Evolutionary conservation across 2,888 invertebrate genomes (phyloP).

Genomic region (Nomada fucata): DNA sequence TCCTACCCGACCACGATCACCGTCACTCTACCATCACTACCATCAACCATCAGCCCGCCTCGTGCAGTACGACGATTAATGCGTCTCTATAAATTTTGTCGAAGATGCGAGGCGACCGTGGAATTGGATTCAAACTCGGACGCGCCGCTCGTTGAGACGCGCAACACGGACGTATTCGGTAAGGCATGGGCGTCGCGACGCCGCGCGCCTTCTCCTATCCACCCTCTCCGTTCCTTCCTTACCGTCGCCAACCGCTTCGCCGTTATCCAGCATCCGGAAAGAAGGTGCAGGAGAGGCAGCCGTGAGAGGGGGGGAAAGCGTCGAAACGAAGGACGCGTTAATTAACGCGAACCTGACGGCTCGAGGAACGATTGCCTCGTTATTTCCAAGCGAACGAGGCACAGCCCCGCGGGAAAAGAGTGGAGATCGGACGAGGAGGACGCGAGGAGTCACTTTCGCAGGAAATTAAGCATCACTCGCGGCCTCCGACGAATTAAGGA

Average conservation of each 20-base stretch:
- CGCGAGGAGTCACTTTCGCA: conserved; percentile 53
- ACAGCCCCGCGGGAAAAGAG: conserved; percentile 27
- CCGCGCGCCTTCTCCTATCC: background rate
- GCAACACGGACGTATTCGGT: conserved; percentile 79
- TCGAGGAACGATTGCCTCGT: conserved; percentile 62
- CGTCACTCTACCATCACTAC: conserved; percentile 2
- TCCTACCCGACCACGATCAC: conserved; percentile 12
- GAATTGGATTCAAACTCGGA: conserved; percentile 70
- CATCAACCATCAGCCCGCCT: conserved; percentile 5
- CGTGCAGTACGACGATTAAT: conserved; percentile 42
- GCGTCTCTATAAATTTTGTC: conserved; percentile 52
- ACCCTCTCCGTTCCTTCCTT: background rate
- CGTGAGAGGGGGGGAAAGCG: conserved; percentile 7
- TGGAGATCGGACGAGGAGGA: conserved; percentile 35
- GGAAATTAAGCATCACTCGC: conserved; percentile 58
- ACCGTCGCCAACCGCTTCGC: too few species aligned
- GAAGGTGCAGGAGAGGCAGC: background rate
- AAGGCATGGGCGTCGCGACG: conserved; percentile 58
- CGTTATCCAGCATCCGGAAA: background rate
- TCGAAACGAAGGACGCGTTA: conserved; percentile 59
- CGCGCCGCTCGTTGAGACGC: conserved; percentile 69
- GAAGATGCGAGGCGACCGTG: conserved; percentile 78
- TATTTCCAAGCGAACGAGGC: conserved; percentile 50
- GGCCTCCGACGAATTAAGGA: conserved; percentile 74
- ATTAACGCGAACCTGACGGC: conserved; percentile 58